Conservation (phyloP, 1,140 invertebrate genomes). For the Drosophila novamexicana region DNA sequence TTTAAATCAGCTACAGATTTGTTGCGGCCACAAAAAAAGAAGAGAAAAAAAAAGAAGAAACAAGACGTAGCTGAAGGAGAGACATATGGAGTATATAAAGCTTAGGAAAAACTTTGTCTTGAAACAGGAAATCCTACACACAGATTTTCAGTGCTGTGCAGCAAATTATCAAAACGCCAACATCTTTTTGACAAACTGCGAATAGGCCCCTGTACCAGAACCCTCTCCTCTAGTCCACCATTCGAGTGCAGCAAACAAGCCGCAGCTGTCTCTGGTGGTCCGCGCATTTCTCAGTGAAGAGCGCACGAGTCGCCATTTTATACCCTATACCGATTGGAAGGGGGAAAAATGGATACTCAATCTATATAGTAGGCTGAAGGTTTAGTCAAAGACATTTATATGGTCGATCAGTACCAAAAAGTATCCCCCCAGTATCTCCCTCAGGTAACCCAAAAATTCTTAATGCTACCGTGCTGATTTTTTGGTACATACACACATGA, state of each 20-base stretch:
- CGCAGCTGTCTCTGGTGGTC: slow-evolving; percentile 54
- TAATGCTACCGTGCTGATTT: no score
- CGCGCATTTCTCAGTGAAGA: slow-evolving; percentile 46
- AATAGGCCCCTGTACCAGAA: slow-evolving; percentile 43
- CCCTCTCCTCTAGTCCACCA: not conserved
- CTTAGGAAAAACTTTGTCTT: slow-evolving; percentile 42
- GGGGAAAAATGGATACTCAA: not conserved
- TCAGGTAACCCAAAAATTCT: no score
- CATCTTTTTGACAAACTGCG: slow-evolving; percentile 83
- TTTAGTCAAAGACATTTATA: no score
- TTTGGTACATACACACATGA: no score
- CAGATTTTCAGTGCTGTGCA: slow-evolving; percentile 47
- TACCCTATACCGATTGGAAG: not conserved
- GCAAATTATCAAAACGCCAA: slow-evolving; percentile 83
- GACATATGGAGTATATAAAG: slow-evolving; percentile 33
- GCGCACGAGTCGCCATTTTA: slow-evolving; percentile 55
- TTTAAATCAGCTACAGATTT: slow-evolving; percentile 74
- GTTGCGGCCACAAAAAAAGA: slow-evolving; percentile 49
- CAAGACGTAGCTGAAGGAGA: slow-evolving; percentile 14
- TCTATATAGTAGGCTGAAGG: no score
- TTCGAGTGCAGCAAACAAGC: slow-evolving; percentile 39
- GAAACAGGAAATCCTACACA: slow-evolving; percentile 81
- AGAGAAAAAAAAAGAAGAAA: slow-evolving; percentile 19
- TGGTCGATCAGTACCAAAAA: no score
- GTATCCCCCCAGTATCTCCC: no score